phyloP scores from a whole-genome alignment of 2,113 vertebrate species.

The Mus pahari region DNA sequence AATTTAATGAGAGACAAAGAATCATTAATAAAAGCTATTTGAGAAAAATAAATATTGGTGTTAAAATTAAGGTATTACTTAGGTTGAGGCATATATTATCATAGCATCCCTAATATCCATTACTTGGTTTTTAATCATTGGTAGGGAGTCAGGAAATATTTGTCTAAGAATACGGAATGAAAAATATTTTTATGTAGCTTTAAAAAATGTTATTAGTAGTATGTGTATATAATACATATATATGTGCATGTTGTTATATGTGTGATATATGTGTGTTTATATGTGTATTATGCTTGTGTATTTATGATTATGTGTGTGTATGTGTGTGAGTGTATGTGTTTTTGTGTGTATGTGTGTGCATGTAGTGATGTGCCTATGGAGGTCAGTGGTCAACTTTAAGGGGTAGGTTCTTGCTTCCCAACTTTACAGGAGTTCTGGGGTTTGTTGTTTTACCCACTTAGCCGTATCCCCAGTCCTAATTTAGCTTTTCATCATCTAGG shows the following conservation, averaged over 20 bases:
- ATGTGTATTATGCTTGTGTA: neutral
- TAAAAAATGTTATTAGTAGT: neutral
- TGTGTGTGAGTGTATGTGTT: neutral
- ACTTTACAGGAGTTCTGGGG: neutral
- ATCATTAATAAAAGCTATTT: slow-evolving; percentile 27
- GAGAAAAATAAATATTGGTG: slow-evolving; percentile 36
- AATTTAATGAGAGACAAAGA: slow-evolving; percentile 38
- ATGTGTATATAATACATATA: neutral
- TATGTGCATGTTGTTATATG: neutral
- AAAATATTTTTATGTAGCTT: slow-evolving; percentile 45
- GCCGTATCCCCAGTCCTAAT: neutral
- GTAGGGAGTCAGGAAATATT: neutral
- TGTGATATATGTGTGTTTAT: neutral
- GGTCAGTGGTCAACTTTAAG: neutral
- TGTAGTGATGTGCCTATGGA: neutral
- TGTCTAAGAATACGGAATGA: neutral
- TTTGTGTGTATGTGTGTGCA: neutral
- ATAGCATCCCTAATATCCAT: neutral
- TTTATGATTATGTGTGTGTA: neutral
- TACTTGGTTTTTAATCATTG: neutral
- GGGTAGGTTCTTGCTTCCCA: neutral
- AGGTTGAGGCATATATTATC: slow-evolving; percentile 65
- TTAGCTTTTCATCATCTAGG: neutral
- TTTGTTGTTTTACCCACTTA: neutral
- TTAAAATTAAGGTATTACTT: slow-evolving; percentile 80